Evolutionary conservation across 2,113 vertebrate species (phyloP).

Genomic region (Sander lucioperca): DNA sequence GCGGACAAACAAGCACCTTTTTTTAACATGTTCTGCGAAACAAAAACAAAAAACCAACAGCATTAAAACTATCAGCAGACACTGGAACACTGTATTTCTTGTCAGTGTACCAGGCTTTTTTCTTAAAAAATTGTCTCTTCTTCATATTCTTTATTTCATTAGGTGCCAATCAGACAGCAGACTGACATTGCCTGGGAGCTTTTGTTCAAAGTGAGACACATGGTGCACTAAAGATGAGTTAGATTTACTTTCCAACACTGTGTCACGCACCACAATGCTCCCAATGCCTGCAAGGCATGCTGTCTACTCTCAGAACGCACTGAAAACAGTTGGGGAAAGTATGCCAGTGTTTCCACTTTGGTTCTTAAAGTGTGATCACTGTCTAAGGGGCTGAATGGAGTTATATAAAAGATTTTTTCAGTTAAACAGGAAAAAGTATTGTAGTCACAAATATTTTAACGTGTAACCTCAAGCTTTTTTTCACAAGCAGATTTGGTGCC

Average conservation of each 20-base stretch:
- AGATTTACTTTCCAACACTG: slow-evolving; percentile 62
- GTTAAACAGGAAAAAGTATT: slow-evolving; percentile 49
- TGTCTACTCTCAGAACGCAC: slow-evolving; percentile 58
- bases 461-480: slow-evolving; percentile 72
- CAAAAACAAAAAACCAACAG: slow-evolving; percentile 40
- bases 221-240: slow-evolving; percentile 44
- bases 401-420: slow-evolving; percentile 52
- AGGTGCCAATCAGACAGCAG: slow-evolving; percentile 39
- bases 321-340: slow-evolving; percentile 46
- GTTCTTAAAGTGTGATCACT: slow-evolving; percentile 50
- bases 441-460: slow-evolving; percentile 72
- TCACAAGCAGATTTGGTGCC: slow-evolving; percentile 77
- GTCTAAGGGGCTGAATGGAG: slow-evolving; percentile 50
- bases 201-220: slow-evolving; percentile 48
- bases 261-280: slow-evolving; percentile 58
- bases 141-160: slow-evolving; percentile 36
- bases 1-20: slow-evolving; percentile 65
- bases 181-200: slow-evolving; percentile 39
- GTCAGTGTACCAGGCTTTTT: slow-evolving; percentile 41
- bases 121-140: slow-evolving; percentile 24
- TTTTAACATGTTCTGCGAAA: slow-evolving; percentile 31
- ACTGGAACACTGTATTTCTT: slow-evolving; percentile 56
- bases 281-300: slow-evolving; percentile 46
- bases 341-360: slow-evolving; percentile 46
- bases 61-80: slow-evolving; percentile 59